Conservation (phyloP, 2,113 vertebrate genomes). For the Dicrurus megarhynchus region DNA sequence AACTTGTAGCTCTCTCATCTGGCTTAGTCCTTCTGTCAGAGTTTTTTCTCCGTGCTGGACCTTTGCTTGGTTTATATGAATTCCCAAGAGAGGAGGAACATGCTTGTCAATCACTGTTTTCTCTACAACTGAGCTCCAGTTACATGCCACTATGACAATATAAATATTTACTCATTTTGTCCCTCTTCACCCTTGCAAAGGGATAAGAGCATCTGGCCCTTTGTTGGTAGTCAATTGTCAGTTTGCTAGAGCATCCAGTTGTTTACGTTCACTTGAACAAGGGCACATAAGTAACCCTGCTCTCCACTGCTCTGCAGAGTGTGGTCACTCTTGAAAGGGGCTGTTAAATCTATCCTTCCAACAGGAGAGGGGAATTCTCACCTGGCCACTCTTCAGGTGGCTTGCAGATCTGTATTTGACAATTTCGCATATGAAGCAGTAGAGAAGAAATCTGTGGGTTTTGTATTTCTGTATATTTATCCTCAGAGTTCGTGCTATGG, state of each 20-base stretch:
- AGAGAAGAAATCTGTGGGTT: neutral
- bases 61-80: neutral
- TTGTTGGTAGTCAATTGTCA: neutral
- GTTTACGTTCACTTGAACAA: neutral
- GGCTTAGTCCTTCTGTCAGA: neutral
- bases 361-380: neutral
- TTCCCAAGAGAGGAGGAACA: neutral
- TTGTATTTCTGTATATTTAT: neutral
- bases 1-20: neutral
- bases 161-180: slow-evolving; percentile 50
- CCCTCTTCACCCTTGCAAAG: slow-evolving; percentile 12
- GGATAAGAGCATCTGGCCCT: slow-evolving; percentile 40
- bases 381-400: neutral
- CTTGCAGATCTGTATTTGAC: neutral
- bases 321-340: neutral
- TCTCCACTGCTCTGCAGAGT: neutral
- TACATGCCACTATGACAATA: slow-evolving; percentile 4
- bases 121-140: slow-evolving; percentile 4
- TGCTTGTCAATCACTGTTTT: neutral
- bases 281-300: neutral
- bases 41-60: neutral
- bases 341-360: neutral
- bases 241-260: neutral
- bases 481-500: neutral
- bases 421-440: neutral